A percentile compares a stretch with the other conserved stretches of the same genome.
Conservation (phyloP, 35 echinoderm and acorn worm genomes). For the Amphiura filiformis region DNA sequence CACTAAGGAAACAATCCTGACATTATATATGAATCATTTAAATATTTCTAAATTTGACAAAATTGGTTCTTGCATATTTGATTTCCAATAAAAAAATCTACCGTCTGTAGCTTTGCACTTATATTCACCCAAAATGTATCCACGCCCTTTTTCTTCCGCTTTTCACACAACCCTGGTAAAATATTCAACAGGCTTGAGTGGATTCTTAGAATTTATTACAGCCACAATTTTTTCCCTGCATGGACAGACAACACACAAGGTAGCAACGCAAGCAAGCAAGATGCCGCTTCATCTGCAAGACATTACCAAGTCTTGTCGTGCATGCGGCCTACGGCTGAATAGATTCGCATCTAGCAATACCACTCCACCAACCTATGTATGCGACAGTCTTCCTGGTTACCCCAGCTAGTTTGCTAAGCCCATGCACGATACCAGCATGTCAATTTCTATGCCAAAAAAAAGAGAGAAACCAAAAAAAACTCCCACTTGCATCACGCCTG, state of each 20-base stretch:
- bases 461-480: neutral
- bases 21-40: too few species aligned
- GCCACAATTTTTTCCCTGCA: neutral
- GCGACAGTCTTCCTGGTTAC: neutral
- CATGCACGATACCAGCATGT: neutral
- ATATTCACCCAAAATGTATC: too few species aligned
- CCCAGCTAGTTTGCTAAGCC: neutral
- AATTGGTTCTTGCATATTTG: too few species aligned
- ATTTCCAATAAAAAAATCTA: too few species aligned
- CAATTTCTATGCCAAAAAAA: neutral
- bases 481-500: neutral
- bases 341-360: neutral
- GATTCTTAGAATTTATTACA: neutral
- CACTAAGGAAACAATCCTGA: neutral
- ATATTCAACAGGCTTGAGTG: neutral
- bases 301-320: slow-evolving; percentile 7
- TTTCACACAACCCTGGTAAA: neutral
- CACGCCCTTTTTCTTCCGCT: too few species aligned
- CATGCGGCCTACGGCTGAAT: neutral
- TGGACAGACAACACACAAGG: neutral
- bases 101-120: too few species aligned
- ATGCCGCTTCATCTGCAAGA: neutral
- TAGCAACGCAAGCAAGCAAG: neutral
- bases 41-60: too few species aligned
- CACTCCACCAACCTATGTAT: neutral